Conservation (phyloP, 2,888 invertebrate species). For the Parascotia fuliginaria region DNA sequence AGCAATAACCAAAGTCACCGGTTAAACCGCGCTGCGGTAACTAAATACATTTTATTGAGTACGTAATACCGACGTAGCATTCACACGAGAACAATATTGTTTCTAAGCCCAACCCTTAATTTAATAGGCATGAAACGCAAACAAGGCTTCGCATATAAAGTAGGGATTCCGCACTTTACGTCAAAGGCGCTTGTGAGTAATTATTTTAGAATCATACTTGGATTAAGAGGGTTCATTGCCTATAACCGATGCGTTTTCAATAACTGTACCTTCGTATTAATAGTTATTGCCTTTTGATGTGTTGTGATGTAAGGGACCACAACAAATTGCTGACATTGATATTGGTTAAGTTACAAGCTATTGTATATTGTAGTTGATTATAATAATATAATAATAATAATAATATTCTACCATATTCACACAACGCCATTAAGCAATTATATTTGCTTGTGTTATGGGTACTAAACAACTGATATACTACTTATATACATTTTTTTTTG, state of each 20-base stretch:
- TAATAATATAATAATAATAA: too few relatives aligned
- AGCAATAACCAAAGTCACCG: too few relatives aligned
- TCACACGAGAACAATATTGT: slow-evolving; percentile 18
- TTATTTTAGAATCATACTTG: slow-evolving; percentile 30
- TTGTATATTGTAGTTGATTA: too few relatives aligned
- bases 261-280: slow-evolving; percentile 23
- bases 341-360: not conserved
- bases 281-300: slow-evolving; percentile 28
- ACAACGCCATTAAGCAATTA: too few relatives aligned
- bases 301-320: slow-evolving; percentile 24
- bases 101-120: slow-evolving; percentile 29
- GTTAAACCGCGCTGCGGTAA: too few relatives aligned
- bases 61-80: slow-evolving; percentile 9
- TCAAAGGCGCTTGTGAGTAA: slow-evolving; percentile 30
- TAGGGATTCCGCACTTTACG: slow-evolving; percentile 30
- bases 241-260: slow-evolving; percentile 25
- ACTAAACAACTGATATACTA: too few relatives aligned
- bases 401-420: too few relatives aligned
- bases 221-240: slow-evolving; percentile 25
- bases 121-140: slow-evolving; percentile 41
- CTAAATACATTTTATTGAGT: too few relatives aligned
- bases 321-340: not conserved
- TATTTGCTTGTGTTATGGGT: too few relatives aligned
- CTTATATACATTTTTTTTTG: too few relatives aligned
- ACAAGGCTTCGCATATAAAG: slow-evolving; percentile 38